These are phyloP conservation scores for Hypotaenidia okinawae DNA, from an alignment of 2,797 vertebrate species.

Conservation along the genomic window DNA sequence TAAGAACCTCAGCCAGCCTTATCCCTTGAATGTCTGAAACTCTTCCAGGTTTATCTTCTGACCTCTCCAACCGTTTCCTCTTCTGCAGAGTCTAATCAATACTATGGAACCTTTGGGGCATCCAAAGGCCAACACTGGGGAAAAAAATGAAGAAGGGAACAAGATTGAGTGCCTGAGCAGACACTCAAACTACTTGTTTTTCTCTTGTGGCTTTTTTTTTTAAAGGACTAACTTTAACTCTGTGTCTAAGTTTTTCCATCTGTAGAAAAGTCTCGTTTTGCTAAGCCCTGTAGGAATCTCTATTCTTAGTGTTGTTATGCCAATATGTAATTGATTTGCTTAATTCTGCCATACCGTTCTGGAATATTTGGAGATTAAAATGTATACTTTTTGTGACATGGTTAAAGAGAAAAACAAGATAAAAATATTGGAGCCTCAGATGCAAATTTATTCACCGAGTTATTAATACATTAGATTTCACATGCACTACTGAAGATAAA, in stretches of 20 bases:
- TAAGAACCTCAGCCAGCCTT: background rate
- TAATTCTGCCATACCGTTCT: constrained; percentile 4
- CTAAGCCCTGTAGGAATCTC: background rate
- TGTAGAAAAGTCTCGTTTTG: constrained; percentile 37
- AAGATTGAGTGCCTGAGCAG: constrained; percentile 17
- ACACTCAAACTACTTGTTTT: constrained; percentile 28
- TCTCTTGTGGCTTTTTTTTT: background rate
- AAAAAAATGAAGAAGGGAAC: background rate
- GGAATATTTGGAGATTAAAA: constrained; percentile 35
- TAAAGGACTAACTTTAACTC: constrained; percentile 34
- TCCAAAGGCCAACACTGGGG: background rate
- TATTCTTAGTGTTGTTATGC: constrained; percentile 44
- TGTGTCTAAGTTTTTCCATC: constrained; percentile 52
- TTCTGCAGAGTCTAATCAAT: background rate
- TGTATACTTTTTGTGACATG: constrained; percentile 27
- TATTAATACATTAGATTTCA: constrained; percentile 43
- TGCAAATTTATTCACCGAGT: constrained; percentile 42
- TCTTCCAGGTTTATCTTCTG: constrained; percentile 10
- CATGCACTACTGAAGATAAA: constrained; percentile 19
- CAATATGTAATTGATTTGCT: constrained; percentile 36
- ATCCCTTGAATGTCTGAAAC: background rate
- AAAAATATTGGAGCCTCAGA: constrained; percentile 48
- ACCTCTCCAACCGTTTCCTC: background rate
- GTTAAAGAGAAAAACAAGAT: constrained; percentile 61
- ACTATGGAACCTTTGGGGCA: background rate